Base-by-base conservation (phyloP, 2,797 vertebrate genomes). In the Gambelia wislizenii region DNA sequence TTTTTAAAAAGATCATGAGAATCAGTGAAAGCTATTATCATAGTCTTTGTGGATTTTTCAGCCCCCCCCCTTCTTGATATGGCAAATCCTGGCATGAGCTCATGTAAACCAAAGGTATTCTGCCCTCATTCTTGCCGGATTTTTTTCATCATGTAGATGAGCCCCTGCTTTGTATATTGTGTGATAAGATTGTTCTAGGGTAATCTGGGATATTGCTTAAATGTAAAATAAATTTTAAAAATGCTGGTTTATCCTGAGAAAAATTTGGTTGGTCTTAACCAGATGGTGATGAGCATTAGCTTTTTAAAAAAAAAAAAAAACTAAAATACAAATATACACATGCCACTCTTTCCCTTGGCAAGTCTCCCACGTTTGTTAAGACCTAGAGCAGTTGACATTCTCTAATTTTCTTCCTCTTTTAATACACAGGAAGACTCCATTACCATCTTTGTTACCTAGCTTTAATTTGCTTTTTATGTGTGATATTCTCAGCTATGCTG, bases 311-410 rank as follows among this genome's bases (percentile, higher is more conserved):
- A 44, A 59, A 22, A n/a, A 27, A 74, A 30, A 16, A n/a, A 76
- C 36, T 59, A 77, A 64, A 52, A 25, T 78, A 49, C 67, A 64
- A 22, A 44, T 86, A 25, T 33, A 59, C 8, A 13, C n/a, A 47
- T 77, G 64, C 64, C 47, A 47, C 56, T 77, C 27, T 78, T 42
- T 8, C 16, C 6, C 14, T n/a, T 82, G 52, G 56, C 44, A 86
- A 86, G 36, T 86, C 64, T 86, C 72, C 59, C 44, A 86, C 59
- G 67, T 64, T 77, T 76, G n/a, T 14, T 56, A 74, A 30, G 25
- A 14, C 33, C 33, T 54, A 72, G 49, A 76, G 61, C 5, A 47
- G 39, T 64, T 85, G 84, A 61, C 22, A 22, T 77, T 76, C 20
- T 76, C 33, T 75, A 85, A 85, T 42, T 2, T 59, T 75, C 16